Conservation (phyloP, 2,797 vertebrate species). For the Danio kyathit region DNA sequence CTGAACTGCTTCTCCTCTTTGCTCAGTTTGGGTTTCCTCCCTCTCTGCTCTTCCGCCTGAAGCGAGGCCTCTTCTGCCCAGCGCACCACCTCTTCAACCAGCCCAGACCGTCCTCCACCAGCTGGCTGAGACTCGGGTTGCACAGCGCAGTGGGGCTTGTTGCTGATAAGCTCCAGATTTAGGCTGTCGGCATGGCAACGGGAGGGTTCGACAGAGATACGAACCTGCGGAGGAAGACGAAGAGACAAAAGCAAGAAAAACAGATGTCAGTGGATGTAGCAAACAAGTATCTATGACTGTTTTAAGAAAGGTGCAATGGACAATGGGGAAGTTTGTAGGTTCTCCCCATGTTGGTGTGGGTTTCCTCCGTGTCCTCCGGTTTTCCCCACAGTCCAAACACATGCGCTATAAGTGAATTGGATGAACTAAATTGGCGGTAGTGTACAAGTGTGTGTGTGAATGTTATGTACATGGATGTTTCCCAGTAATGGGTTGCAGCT, state of each 20-base stretch:
- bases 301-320: neutral
- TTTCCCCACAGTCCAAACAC: too few species aligned
- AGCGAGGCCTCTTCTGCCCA: slow-evolving; percentile 82
- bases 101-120: slow-evolving; percentile 68
- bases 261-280: neutral
- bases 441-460: too few species aligned
- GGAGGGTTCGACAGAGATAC: slow-evolving; percentile 80
- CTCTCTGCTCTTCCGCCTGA: slow-evolving; percentile 78
- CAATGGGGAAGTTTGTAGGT: neutral
- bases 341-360: too few species aligned
- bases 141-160: slow-evolving; percentile 64
- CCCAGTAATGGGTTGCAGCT: too few species aligned
- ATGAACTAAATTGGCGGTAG: too few species aligned
- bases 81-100: slow-evolving; percentile 88
- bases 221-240: slow-evolving; percentile 78
- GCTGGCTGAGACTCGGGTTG: slow-evolving; percentile 22
- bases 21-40: slow-evolving; percentile 69
- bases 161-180: slow-evolving; percentile 85
- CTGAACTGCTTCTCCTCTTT: slow-evolving; percentile 83
- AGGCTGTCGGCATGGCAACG: slow-evolving; percentile 85
- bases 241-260: neutral
- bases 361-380: too few species aligned
- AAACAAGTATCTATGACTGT: neutral
- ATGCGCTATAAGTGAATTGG: too few species aligned
- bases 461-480: too few species aligned